Evolutionary conservation across 35 echinoderm and acorn worm species (phyloP).

Genomic region (Ptychodera flava): DNA sequence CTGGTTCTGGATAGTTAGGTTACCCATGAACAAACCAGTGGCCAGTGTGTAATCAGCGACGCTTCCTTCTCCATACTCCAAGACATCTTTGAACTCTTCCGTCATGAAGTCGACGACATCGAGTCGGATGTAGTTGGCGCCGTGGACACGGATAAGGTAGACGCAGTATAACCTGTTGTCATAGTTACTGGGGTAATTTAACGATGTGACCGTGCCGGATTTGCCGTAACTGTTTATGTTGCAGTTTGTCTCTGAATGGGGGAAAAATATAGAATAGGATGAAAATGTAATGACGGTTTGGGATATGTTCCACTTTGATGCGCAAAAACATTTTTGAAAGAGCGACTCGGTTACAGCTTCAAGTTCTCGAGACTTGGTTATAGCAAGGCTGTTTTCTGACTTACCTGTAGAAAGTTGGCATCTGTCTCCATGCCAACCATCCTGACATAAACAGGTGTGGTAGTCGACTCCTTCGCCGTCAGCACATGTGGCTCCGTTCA

Average conservation of each 20-base stretch:
- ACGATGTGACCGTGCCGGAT: slow-evolving; percentile 9
- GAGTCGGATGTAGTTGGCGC: slow-evolving; percentile 40
- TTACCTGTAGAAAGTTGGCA: background rate
- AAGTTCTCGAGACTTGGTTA: no score
- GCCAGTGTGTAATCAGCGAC: slow-evolving; percentile 22
- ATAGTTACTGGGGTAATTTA: slow-evolving; percentile 39
- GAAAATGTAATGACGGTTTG: no score
- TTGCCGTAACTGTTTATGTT: background rate
- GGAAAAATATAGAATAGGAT: no score
- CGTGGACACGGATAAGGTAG: slow-evolving; percentile 37
- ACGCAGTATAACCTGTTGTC: slow-evolving; percentile 33
- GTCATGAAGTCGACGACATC: slow-evolving; percentile 34
- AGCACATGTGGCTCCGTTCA: background rate
- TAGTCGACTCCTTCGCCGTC: background rate
- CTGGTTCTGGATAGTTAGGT: slow-evolving; percentile 4
- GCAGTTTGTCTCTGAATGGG: no score
- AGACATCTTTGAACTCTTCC: slow-evolving; percentile 42
- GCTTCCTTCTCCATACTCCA: slow-evolving; percentile 38
- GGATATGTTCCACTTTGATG: no score
- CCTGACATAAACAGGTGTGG: background rate
- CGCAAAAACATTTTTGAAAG: no score
- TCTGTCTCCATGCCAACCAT: background rate
- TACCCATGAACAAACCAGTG: slow-evolving; percentile 26
- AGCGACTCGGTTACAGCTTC: no score
- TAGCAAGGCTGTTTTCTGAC: no score